A percentile compares a stretch with the other conserved stretches of the same genome.
These are phyloP conservation scores for Gulo gulo DNA, from an alignment of 2,113 vertebrate species.

Conservation along the genomic window DNA sequence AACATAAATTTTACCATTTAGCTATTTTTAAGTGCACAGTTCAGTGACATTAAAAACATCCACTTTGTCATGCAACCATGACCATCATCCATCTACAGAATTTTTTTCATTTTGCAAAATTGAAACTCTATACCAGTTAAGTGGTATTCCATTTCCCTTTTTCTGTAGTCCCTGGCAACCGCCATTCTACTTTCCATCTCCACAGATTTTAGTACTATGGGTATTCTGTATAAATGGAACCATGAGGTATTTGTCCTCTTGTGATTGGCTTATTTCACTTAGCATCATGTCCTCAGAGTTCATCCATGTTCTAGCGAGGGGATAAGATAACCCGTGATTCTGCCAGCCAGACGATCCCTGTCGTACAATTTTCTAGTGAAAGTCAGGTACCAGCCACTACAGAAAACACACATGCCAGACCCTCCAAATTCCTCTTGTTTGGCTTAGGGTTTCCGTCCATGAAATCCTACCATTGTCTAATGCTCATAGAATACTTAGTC, in stretches of 20 bases:
- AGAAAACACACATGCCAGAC: background rate
- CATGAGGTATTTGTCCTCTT: background rate
- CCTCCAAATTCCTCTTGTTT: background rate
- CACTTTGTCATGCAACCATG: background rate
- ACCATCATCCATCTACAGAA: background rate
- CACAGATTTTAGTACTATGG: background rate
- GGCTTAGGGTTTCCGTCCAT: background rate
- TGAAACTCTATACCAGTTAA: background rate
- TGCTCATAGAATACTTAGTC: background rate
- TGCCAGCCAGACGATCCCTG: background rate
- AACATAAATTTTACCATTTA: background rate
- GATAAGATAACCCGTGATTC: background rate
- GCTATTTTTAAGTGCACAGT: background rate
- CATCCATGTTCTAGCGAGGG: background rate
- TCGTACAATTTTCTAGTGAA: background rate
- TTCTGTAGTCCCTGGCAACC: background rate
- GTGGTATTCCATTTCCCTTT: background rate
- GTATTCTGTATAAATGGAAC: background rate
- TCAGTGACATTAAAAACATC: background rate
- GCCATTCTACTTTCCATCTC: background rate
- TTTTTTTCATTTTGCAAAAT: background rate
- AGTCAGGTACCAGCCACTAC: background rate
- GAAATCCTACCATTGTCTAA: background rate
- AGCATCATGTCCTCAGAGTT: background rate
- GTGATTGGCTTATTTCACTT: background rate